Percentiles rank a stretch among this genome's conserved stretches.
Conservation (phyloP, 2,888 invertebrate genomes). For the Hirtodrosophila confusa region DNA sequence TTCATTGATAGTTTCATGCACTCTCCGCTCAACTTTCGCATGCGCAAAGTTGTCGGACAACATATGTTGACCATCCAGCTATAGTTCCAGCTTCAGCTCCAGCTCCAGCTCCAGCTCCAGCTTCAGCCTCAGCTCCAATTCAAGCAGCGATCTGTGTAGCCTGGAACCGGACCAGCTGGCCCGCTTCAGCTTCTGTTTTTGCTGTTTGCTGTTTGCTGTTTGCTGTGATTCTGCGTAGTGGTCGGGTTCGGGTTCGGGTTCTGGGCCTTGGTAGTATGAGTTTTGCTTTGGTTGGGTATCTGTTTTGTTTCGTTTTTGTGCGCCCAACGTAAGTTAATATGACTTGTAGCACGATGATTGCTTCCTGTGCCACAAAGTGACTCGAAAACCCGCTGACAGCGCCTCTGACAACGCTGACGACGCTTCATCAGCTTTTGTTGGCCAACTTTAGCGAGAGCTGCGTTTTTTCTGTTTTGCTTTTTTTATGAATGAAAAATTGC, state of each 20-base stretch:
- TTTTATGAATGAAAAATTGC: constrained; percentile 65
- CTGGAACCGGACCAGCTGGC: constrained; percentile 64
- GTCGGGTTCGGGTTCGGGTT: constrained; percentile 4
- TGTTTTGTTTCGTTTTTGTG: constrained; percentile 50
- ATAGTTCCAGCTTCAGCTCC: constrained; percentile 40
- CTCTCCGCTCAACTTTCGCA: constrained; percentile 67
- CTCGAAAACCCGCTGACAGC: constrained; percentile 63
- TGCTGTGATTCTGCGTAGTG: constrained; percentile 70
- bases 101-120: constrained; percentile 37
- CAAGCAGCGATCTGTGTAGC: constrained; percentile 29
- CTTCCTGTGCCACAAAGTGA: constrained; percentile 69
- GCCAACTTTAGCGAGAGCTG: constrained; percentile 51
- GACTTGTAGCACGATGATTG: constrained; percentile 80
- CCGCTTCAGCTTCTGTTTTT: constrained; percentile 71
- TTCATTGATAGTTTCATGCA: constrained; percentile 76
- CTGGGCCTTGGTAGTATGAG: constrained; percentile 7
- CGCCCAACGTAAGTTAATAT: constrained; percentile 74
- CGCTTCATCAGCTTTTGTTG: constrained; percentile 68
- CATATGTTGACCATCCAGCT: constrained; percentile 63
- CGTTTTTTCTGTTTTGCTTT: constrained; percentile 6
- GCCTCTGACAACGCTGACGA: constrained; percentile 42
- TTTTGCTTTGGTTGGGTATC: constrained; percentile 34
- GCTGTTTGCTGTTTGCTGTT: constrained; percentile 73
- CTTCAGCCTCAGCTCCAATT: constrained; percentile 39
- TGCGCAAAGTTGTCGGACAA: constrained; percentile 72